A percentile compares a stretch with the other conserved stretches of the same genome.
These are phyloP conservation scores for Drosophila busckii DNA, from an alignment of 1,140 invertebrate species.

Conservation along the genomic window DNA sequence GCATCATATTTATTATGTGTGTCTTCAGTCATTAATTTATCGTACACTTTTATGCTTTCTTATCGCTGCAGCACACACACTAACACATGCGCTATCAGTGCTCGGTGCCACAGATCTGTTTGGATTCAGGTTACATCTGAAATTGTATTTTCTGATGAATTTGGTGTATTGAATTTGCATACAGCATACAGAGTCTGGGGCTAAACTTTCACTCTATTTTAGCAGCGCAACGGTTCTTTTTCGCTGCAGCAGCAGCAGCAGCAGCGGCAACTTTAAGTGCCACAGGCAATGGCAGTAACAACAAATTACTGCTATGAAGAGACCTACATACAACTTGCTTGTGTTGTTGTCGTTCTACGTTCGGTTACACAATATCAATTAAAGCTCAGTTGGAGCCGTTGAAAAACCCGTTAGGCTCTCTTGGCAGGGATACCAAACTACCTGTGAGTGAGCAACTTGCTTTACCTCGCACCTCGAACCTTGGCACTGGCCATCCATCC, in stretches of 20 bases:
- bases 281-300: constrained; percentile 12
- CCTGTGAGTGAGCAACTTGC: constrained; percentile 52
- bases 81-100: constrained; percentile 30
- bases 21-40: constrained; percentile 43
- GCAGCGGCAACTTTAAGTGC: constrained; percentile 10
- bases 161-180: constrained; percentile 59
- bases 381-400: constrained; percentile 51
- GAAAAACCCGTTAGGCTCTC: constrained; percentile 65
- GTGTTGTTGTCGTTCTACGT: constrained; percentile 46
- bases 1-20: constrained; percentile 15
- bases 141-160: constrained; percentile 61
- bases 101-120: constrained; percentile 35
- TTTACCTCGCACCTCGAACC: constrained; percentile 41
- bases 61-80: constrained; percentile 43
- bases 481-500: constrained; percentile 1
- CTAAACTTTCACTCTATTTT: constrained; percentile 75
- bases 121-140: constrained; percentile 40
- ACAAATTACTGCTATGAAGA: constrained; percentile 54
- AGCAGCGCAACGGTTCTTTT: constrained; percentile 69
- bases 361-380: constrained; percentile 75
- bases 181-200: constrained; percentile 31
- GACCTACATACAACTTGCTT: constrained; percentile 50
- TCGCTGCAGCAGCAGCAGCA: constrained; percentile 1
- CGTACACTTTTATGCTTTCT: constrained; percentile 23
- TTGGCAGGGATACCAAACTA: constrained; percentile 45